Conservation (phyloP, 2,113 vertebrate genomes). For the Lamprotornis superbus region DNA sequence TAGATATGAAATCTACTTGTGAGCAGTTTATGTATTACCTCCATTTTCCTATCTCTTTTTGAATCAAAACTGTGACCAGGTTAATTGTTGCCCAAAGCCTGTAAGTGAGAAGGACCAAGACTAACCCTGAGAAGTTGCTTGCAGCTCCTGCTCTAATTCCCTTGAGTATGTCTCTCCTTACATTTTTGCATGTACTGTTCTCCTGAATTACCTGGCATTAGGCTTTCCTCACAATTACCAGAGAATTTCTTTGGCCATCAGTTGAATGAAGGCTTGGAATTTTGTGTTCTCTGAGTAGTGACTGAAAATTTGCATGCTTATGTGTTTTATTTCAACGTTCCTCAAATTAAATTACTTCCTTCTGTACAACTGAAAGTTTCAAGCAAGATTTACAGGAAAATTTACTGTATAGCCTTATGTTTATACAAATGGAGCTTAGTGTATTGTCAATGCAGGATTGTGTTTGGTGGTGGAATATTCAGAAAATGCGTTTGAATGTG, state of each 20-base stretch:
- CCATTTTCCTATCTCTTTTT: background rate
- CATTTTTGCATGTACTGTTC: background rate
- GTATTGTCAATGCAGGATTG: background rate
- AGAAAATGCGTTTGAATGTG: background rate
- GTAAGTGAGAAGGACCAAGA: background rate
- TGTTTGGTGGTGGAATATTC: background rate
- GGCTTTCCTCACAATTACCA: background rate
- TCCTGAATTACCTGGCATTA: background rate
- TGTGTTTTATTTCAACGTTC: background rate
- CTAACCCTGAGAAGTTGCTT: constrained; percentile 21
- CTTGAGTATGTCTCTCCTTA: background rate
- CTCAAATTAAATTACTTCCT: background rate
- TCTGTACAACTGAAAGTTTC: background rate
- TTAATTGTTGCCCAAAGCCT: constrained; percentile 6
- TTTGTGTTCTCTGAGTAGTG: background rate
- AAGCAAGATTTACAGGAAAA: background rate
- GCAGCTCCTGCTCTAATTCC: background rate
- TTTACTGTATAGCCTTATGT: background rate
- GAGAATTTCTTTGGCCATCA: background rate
- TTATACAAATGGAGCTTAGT: background rate
- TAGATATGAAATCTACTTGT: background rate
- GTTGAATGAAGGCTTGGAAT: background rate
- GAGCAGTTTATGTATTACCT: background rate
- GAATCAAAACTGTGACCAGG: background rate
- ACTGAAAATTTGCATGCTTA: constrained; percentile 2